A percentile compares a stretch with the other conserved stretches of the same genome.
Conservation (phyloP, 1,140 invertebrate species). For the Zaprionus capensis region DNA sequence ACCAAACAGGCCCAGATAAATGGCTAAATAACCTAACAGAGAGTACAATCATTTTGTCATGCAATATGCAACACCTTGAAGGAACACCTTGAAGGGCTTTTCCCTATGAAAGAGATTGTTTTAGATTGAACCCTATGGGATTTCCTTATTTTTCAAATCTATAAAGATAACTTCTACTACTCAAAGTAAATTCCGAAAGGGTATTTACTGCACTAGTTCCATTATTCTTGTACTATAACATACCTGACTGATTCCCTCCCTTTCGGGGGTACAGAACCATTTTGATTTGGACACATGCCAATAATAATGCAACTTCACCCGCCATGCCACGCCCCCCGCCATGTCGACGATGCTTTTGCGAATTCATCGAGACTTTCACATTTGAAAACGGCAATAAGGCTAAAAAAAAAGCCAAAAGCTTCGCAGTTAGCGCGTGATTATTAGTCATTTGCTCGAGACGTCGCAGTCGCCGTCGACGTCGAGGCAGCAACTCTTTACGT, state of each 20-base stretch:
- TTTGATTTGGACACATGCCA: constrained; percentile 61
- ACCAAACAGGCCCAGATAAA: not conserved
- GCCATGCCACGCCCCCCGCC: not conserved
- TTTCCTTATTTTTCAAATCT: not conserved
- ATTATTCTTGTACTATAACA: not conserved
- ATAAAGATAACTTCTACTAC: not conserved
- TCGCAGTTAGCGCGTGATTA: constrained; percentile 30
- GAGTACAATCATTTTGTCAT: not conserved
- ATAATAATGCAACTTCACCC: constrained; percentile 21
- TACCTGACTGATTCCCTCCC: not conserved
- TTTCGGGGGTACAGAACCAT: constrained; percentile 24
- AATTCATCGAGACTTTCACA: constrained; percentile 2
- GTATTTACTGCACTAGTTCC: not conserved
- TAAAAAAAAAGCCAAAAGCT: constrained; percentile 2
- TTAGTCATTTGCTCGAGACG: constrained; percentile 17
- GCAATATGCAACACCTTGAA: not conserved
- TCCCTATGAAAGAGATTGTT: too few relatives aligned
- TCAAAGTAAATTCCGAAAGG: not conserved
- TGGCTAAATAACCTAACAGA: not conserved
- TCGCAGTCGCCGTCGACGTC: not conserved
- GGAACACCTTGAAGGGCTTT: not conserved
- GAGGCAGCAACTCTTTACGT: constrained; percentile 8
- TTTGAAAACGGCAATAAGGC: constrained; percentile 32
- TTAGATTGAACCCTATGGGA: not conserved
- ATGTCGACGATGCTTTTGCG: not conserved